These are phyloP conservation scores for Ammodytes dubius DNA, from an alignment of 2,113 vertebrate species.

Conservation along the genomic window DNA sequence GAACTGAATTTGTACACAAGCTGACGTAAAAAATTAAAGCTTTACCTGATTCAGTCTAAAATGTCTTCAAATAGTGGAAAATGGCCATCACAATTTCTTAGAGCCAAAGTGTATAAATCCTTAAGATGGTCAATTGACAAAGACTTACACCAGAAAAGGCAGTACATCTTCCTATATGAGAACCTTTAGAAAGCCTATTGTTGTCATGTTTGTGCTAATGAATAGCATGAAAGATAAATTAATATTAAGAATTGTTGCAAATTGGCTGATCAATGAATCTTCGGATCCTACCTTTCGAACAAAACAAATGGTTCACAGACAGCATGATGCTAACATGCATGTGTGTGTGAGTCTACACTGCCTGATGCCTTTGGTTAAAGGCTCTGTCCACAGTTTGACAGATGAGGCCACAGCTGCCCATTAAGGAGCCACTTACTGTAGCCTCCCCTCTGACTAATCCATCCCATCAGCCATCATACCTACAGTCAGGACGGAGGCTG, in stretches of 20 bases:
- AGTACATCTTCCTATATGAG: not conserved
- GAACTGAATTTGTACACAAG: not conserved
- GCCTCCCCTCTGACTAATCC: conserved; percentile 63
- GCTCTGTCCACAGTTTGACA: conserved; percentile 49
- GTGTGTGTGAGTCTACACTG: not conserved
- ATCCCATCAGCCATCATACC: conserved; percentile 54
- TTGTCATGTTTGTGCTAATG: not conserved
- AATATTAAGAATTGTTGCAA: not conserved
- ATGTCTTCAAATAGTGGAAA: not conserved
- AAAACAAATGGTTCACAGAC: not conserved
- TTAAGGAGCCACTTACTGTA: conserved; percentile 69
- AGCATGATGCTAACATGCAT: not conserved
- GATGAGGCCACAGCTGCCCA: conserved; percentile 71
- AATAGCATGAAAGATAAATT: not conserved
- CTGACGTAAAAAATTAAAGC: not conserved
- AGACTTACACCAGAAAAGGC: not conserved
- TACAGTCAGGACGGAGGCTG: conserved; percentile 45
- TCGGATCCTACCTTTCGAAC: not conserved
- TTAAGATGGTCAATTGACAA: not conserved
- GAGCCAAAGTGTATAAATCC: not conserved
- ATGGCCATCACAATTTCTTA: not conserved
- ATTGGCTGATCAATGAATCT: not conserved
- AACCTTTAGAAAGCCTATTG: not conserved
- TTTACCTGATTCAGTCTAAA: not conserved
- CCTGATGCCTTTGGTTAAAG: conserved; percentile 40